These are phyloP conservation scores for Agrochola macilenta DNA, from an alignment of 2,888 invertebrate species.

Conservation along the genomic window DNA sequence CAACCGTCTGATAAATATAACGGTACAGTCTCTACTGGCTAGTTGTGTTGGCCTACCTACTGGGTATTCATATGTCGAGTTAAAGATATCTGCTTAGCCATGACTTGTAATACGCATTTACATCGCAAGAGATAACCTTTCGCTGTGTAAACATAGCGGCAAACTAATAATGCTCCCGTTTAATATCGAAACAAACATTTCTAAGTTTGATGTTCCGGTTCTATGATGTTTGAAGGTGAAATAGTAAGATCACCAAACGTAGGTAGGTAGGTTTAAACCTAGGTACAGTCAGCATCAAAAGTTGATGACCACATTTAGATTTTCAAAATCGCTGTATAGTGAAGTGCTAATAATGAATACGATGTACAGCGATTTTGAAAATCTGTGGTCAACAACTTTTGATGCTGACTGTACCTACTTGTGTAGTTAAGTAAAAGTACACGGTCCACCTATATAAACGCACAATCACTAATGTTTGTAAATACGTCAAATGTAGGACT, in stretches of 20 bases:
- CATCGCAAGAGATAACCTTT: conserved; percentile 85
- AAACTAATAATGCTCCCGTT: conserved; percentile 70
- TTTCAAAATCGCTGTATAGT: no score
- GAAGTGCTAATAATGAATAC: no score
- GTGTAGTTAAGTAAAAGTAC: no score
- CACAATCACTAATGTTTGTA: no score
- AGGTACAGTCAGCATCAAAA: no score
- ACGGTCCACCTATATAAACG: neutral
- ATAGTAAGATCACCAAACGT: neutral
- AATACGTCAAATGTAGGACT: no score
- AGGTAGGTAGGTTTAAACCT: no score
- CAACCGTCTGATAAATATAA: conserved; percentile 14
- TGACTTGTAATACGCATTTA: conserved; percentile 77
- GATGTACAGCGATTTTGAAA: no score
- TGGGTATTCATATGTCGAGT: conserved; percentile 24
- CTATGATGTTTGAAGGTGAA: conserved; percentile 29
- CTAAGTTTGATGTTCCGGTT: conserved; percentile 11
- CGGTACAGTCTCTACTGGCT: conserved; percentile 18
- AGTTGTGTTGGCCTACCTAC: conserved; percentile 4
- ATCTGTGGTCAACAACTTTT: no score
- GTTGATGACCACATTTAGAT: no score
- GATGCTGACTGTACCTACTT: no score
- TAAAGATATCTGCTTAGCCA: conserved; percentile 77
- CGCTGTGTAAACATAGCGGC: conserved; percentile 65
- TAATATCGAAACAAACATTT: conserved; percentile 44